These are phyloP conservation scores for Drosophila albomicans DNA, from an alignment of 1,140 invertebrate genomes.

Conservation along the genomic window DNA sequence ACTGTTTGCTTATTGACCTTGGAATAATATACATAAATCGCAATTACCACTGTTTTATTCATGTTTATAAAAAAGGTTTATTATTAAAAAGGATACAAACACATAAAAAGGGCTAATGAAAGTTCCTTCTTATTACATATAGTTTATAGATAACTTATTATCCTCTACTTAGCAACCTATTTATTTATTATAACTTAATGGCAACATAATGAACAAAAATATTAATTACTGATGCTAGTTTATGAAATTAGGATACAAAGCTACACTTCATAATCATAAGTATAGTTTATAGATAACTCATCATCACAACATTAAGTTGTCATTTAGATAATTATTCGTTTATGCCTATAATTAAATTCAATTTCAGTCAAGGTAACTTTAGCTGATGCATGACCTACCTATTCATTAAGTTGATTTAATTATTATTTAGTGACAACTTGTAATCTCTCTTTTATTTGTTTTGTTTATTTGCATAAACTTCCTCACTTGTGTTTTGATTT, in stretches of 20 bases:
- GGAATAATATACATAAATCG: neutral
- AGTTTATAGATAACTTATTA: too few relatives aligned
- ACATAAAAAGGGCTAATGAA: neutral
- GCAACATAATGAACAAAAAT: neutral
- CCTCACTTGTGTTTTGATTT: conserved; percentile 44
- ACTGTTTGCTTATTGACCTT: neutral
- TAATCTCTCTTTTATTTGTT: conserved; percentile 27
- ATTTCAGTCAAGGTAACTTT: neutral
- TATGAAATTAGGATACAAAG: too few relatives aligned
- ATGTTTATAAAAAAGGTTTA: conserved; percentile 1
- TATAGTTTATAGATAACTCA: neutral
- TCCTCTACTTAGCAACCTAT: too few relatives aligned
- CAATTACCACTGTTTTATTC: neutral
- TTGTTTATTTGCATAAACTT: conserved; percentile 36
- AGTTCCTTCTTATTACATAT: too few relatives aligned
- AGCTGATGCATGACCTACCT: conserved; percentile 1
- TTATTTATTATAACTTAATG: too few relatives aligned
- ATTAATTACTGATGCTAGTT: too few relatives aligned
- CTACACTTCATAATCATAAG: neutral
- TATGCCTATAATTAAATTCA: neutral
- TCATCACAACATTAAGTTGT: neutral
- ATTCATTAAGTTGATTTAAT: conserved; percentile 27
- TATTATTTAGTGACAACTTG: conserved; percentile 37
- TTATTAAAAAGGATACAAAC: neutral
- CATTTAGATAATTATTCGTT: conserved; percentile 12